These are phyloP conservation scores for Morphnarchus princeps DNA, from an alignment of 2,113 vertebrate species.

Conservation along the genomic window DNA sequence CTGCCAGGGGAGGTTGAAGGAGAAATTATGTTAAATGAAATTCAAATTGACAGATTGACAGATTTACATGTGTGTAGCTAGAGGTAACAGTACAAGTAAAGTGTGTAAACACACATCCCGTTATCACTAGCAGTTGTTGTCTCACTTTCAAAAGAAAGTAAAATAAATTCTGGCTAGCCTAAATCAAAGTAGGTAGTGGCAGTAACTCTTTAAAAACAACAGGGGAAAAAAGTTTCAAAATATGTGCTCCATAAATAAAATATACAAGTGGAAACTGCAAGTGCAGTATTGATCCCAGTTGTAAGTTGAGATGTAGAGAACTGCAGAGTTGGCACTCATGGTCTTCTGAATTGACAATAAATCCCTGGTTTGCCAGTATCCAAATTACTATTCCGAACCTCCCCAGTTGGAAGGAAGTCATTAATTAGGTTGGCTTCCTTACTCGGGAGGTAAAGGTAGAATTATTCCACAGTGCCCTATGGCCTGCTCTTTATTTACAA, in stretches of 20 bases:
- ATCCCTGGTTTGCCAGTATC: background rate
- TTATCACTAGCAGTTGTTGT: background rate
- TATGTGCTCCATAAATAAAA: conserved; percentile 57
- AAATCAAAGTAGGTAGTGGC: background rate
- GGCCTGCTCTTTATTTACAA: background rate
- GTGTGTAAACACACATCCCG: background rate
- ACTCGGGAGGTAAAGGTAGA: background rate
- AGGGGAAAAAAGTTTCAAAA: background rate
- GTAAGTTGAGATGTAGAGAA: conserved; percentile 31
- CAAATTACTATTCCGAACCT: background rate
- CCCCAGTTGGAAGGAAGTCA: background rate
- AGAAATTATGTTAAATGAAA: background rate
- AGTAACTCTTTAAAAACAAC: conserved; percentile 28
- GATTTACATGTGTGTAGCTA: too few relatives aligned
- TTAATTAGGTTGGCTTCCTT: conserved; percentile 40
- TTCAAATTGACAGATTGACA: background rate
- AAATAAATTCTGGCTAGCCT: background rate
- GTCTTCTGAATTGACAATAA: conserved; percentile 14
- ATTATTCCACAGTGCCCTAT: background rate
- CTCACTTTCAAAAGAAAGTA: background rate
- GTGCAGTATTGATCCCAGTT: conserved; percentile 53
- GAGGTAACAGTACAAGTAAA: too few relatives aligned
- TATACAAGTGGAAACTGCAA: background rate
- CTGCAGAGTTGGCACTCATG: conserved; percentile 38
- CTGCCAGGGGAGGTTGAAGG: background rate